Evolutionary conservation across 2,888 invertebrate genomes (phyloP), one percentile per base, ranked within the genome.

Genomic region (Isotomurus palustris): DNA sequence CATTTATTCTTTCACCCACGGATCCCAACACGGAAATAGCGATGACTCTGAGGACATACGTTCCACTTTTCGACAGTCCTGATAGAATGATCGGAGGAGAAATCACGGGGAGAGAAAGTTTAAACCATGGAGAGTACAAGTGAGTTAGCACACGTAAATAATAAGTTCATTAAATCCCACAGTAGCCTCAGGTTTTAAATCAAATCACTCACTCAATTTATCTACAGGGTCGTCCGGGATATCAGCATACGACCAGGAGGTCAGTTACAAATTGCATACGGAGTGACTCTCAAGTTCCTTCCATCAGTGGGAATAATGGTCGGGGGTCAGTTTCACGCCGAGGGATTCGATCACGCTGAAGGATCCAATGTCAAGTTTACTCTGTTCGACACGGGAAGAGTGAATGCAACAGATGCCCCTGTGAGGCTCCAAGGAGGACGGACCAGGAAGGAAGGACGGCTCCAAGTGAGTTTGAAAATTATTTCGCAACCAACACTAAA

Each of bases 281-380:
- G 95, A 0, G 91, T 94, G 0, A 89, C 84, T 0, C 77, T 99
- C 17, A 76, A 80, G 67, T 99, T 99, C 76, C 89, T 91, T 53
- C 89, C 94, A 1, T 85, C 91, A 24, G 86, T 97, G 53, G 95
- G 96, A 8, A 91, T 99, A 81, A 91, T 99, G 86, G 87, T 97
- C 2, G 94, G 94, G 40, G 96, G 96, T 0, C 85, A 86, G 74
- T 76, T 96, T 43, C 89, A 89, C 71, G 91, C 91, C 0, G 72
- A 71, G 56, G 71, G 72, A 36, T 69, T 60, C 61, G 68, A 57
- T 14, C 68, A 71, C 40, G 49, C 63, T 6, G 66, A 70, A 24
- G 70, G 69, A 8, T 62, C 63, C 25, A 47, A 56, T 32, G 70
- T 72, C 4, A 67, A 69, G 28, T 71, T 71, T 38, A 71, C 71